Percentiles rank a stretch among this genome's conserved stretches.
These are phyloP conservation scores for Hypercompe scribonia DNA, from an alignment of 2,888 invertebrate species.

Conservation along the genomic window DNA sequence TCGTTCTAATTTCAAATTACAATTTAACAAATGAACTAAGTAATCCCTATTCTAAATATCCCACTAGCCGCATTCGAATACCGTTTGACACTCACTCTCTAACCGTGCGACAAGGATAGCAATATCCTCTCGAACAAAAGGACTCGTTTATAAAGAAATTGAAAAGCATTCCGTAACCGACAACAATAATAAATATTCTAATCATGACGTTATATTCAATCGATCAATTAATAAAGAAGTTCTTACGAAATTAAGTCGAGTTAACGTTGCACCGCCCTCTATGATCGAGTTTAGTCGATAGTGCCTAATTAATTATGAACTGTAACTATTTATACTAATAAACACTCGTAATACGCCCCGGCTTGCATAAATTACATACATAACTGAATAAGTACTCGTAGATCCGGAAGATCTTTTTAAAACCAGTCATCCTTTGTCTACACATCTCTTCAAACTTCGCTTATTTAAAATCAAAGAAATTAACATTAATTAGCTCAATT, in stretches of 20 bases:
- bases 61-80: conserved; percentile 52
- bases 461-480: conserved; percentile 21
- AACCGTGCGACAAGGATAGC: conserved; percentile 50
- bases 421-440: conserved; percentile 40
- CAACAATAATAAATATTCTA: conserved; percentile 35
- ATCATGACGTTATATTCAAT: conserved; percentile 22
- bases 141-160: conserved; percentile 60
- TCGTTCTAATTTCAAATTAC: conserved; percentile 10
- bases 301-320: conserved; percentile 33
- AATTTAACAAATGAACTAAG: conserved; percentile 39
- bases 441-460: conserved; percentile 8
- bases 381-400: conserved; percentile 26
- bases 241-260: conserved; percentile 23
- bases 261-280: conserved; percentile 21
- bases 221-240: conserved; percentile 18
- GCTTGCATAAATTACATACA: conserved; percentile 34
- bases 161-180: conserved; percentile 39
- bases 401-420: conserved; percentile 22
- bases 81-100: conserved; percentile 54
- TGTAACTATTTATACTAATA: conserved; percentile 29
- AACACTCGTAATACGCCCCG: conserved; percentile 19
- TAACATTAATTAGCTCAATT: conserved; percentile 1
- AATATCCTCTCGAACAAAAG: conserved; percentile 61
- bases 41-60: conserved; percentile 54
- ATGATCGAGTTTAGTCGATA: conserved; percentile 37